phyloP scores from a whole-genome alignment of 2,888 invertebrate species.

The Drosophila picticornis region DNA sequence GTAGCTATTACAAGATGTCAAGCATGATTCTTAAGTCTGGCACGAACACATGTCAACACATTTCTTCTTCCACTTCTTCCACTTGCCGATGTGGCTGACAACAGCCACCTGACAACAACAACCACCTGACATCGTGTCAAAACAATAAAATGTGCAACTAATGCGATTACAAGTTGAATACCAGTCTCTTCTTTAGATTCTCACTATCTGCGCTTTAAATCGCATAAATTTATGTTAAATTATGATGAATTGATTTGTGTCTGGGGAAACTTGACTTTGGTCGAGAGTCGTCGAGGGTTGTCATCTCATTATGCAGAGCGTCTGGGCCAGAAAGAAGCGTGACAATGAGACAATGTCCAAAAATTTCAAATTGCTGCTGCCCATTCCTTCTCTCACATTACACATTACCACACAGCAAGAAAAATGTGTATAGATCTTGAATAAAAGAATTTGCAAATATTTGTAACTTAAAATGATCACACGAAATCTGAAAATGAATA shows the following conservation, averaged over 20 bases:
- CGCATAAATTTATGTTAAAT: conserved; percentile 66
- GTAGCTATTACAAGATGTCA: conserved; percentile 50
- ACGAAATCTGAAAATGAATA: background rate
- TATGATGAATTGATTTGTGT: conserved; percentile 65
- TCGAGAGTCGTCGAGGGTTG: conserved; percentile 36
- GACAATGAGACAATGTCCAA: conserved; percentile 71
- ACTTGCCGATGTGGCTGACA: conserved; percentile 29
- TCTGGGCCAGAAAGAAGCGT: conserved; percentile 61
- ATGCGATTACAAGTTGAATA: conserved; percentile 68
- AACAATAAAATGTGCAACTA: conserved; percentile 76
- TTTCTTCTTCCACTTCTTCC: conserved; percentile 9
- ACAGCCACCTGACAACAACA: conserved; percentile 3
- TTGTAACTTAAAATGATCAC: background rate
- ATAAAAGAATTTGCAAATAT: background rate
- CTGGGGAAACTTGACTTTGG: conserved; percentile 46
- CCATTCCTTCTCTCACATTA: conserved; percentile 4
- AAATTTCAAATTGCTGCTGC: conserved; percentile 7
- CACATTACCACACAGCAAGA: conserved; percentile 22
- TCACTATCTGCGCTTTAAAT: conserved; percentile 19
- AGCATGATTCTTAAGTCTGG: conserved; percentile 43
- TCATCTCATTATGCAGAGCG: conserved; percentile 76
- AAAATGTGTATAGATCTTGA: background rate
- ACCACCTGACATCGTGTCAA: conserved; percentile 34
- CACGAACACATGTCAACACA: conserved; percentile 40
- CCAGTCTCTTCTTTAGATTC: background rate